Evolutionary conservation across 2,888 invertebrate species (phyloP).

Genomic region (Leucania comma): DNA sequence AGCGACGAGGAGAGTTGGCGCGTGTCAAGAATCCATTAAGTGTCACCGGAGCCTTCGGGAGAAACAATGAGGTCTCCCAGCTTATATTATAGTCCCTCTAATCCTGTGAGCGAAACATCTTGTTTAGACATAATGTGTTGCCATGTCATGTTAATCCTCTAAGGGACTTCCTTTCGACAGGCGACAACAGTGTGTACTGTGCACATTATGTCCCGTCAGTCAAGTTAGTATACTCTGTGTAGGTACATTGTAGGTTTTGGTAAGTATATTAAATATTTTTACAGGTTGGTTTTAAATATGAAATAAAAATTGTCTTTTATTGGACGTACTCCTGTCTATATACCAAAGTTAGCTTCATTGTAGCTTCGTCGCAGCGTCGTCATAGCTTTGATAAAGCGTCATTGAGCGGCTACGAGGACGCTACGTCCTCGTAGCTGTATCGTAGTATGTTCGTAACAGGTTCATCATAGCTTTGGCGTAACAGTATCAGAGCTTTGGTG

Average conservation of each 20-base stretch:
- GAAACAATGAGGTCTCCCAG: slow-evolving; percentile 57
- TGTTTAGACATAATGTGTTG: slow-evolving; percentile 54
- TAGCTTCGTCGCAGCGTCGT: background rate
- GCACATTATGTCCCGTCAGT: slow-evolving; percentile 19
- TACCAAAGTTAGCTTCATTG: background rate
- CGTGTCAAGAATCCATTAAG: slow-evolving; percentile 69
- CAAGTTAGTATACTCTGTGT: slow-evolving; percentile 4
- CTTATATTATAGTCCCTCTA: slow-evolving; percentile 44
- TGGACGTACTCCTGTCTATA: background rate
- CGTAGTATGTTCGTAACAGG: background rate
- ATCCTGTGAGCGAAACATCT: slow-evolving; percentile 39
- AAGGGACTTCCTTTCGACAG: slow-evolving; percentile 41
- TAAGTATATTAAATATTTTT: slow-evolving; percentile 4
- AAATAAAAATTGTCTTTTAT: background rate
- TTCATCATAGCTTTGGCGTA: background rate
- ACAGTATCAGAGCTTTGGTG: background rate
- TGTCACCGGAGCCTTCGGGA: slow-evolving; percentile 64
- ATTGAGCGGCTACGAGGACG: no score
- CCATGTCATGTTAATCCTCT: slow-evolving; percentile 58
- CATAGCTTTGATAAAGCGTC: background rate
- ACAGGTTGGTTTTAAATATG: background rate
- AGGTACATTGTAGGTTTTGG: slow-evolving; percentile 1
- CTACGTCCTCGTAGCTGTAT: background rate
- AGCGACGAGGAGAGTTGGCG: slow-evolving; percentile 55
- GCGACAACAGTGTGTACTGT: slow-evolving; percentile 19